Conservation (phyloP, 2,113 vertebrate genomes). For the cattle (Bos taurus) region DNA sequence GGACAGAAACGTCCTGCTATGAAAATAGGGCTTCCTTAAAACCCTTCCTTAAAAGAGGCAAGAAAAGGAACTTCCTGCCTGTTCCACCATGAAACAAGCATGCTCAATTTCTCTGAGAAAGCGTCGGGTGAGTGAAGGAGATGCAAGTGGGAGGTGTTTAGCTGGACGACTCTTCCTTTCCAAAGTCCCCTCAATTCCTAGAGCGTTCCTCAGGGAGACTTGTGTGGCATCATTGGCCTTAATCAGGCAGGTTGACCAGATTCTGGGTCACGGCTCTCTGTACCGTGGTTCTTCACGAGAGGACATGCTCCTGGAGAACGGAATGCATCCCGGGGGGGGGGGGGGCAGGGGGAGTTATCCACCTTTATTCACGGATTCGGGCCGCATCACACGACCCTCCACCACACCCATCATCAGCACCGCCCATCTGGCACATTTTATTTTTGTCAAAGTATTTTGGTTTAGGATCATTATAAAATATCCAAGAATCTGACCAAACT, state of each 20-base stretch:
- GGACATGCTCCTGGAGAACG: neutral
- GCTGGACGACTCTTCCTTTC: neutral
- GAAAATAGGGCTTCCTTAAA: neutral
- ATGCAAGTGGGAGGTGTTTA: no score
- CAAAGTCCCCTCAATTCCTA: neutral
- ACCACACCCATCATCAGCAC: neutral
- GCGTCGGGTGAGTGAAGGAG: neutral
- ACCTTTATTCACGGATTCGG: neutral
- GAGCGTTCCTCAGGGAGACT: neutral
- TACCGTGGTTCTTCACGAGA: neutral
- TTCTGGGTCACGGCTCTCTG: neutral
- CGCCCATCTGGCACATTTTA: neutral
- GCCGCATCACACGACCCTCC: accelerated
- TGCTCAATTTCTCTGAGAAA: neutral
- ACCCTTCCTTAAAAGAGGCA: neutral
- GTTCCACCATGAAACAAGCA: neutral
- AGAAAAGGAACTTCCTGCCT: neutral
- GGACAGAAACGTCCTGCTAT: neutral
- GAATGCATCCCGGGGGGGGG: neutral
- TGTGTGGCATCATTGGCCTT: neutral
- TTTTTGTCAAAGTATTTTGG: neutral
- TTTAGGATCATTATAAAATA: neutral
- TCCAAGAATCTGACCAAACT: neutral
- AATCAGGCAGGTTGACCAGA: accelerated
- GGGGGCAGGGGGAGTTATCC: neutral